A percentile compares a stretch with the other conserved stretches of the same genome.
These are phyloP conservation scores for Catharus ustulatus DNA, from an alignment of 2,797 vertebrate species.

Conservation along the genomic window DNA sequence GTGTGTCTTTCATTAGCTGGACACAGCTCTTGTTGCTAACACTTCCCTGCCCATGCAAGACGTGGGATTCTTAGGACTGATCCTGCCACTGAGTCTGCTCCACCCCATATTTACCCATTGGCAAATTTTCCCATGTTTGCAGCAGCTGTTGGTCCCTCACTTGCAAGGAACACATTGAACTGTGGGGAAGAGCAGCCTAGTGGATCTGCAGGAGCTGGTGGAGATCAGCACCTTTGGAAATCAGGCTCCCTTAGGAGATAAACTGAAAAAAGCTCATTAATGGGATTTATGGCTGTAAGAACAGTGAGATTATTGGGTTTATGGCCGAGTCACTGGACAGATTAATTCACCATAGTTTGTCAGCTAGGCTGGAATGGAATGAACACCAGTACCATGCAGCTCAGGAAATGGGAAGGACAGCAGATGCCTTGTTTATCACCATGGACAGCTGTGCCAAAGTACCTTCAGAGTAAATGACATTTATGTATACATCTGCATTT, in stretches of 20 bases:
- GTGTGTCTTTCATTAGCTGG: not conserved
- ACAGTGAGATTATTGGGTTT: not conserved
- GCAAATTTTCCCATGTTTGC: not conserved
- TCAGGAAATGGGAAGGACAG: not conserved
- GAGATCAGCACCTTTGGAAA: not conserved
- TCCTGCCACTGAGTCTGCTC: not conserved
- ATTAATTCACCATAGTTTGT: not conserved
- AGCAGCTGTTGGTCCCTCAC: not conserved
- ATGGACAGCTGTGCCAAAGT: not conserved
- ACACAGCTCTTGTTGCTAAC: not conserved
- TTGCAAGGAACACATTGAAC: not conserved
- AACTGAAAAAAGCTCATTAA: not conserved
- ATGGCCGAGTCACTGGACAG: not conserved
- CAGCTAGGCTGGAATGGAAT: not conserved
- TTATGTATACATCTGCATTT: not conserved
- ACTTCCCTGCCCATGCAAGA: not conserved
- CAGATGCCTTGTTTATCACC: constrained; percentile 32
- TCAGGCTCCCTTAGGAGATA: not conserved
- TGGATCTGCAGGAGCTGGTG: not conserved
- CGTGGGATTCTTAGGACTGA: not conserved
- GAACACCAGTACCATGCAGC: not conserved
- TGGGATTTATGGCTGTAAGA: not conserved
- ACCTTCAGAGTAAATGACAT: not conserved
- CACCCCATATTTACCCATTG: not conserved
- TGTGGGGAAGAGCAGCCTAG: not conserved